These are phyloP conservation scores for Ivindomyrus marchei DNA, from an alignment of 2,113 vertebrate species.

Conservation along the genomic window DNA sequence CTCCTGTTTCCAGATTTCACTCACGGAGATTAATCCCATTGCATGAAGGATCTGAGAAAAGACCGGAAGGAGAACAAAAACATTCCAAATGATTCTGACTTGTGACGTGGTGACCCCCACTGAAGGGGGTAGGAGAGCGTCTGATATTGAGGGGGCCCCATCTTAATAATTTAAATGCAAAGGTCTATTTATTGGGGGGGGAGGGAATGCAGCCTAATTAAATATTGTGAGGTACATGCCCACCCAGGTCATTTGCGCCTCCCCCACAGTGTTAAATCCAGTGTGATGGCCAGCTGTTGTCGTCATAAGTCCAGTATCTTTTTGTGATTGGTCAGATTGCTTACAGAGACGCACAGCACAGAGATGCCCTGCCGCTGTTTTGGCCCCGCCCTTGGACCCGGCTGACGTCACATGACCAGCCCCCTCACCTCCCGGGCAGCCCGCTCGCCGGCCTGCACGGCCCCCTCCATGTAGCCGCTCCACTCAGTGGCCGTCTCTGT, in stretches of 20 bases:
- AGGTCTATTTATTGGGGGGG: neutral
- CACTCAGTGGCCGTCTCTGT: conserved; percentile 91
- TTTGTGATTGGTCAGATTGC: neutral
- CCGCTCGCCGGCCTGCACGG: conserved; percentile 88
- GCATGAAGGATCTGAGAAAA: conserved; percentile 70
- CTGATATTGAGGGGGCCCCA: neutral
- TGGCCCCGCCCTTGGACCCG: neutral
- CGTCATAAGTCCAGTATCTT: too few species aligned
- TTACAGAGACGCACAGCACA: neutral
- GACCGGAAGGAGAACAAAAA: neutral
- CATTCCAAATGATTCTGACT: neutral
- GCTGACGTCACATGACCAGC: neutral
- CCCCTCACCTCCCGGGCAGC: conserved; percentile 81
- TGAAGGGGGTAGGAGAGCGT: neutral
- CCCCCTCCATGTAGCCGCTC: conserved; percentile 97
- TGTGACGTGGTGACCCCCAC: neutral
- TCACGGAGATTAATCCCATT: conserved; percentile 73
- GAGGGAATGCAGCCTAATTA: neutral
- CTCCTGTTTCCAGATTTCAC: conserved; percentile 82
- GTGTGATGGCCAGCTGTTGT: neutral
- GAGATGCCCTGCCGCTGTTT: neutral
- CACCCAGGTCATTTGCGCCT: neutral
- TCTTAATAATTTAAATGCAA: neutral
- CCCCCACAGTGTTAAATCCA: neutral
- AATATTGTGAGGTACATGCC: neutral